Base-by-base conservation (phyloP, 2,888 invertebrate genomes). In the Petrophora chlorosata region DNA sequence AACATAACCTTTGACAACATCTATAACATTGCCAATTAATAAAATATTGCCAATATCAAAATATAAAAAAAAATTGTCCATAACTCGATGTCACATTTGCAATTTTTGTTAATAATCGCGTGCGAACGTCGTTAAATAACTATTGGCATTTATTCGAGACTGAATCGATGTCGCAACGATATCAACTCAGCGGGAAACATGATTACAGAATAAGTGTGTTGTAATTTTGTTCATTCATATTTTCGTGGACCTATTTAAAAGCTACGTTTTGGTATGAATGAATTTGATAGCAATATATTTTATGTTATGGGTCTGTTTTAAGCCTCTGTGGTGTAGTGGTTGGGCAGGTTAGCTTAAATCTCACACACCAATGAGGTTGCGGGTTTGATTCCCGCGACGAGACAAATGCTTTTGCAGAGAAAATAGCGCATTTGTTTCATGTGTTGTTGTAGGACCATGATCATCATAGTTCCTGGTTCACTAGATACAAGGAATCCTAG, bases 91-190 rank as follows among this genome's bases (percentile, higher is more conserved):
- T 8, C 36, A 10, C 25, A 25, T 29, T 38, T 23, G 12, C 30
- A 36, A 51, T 33, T 33, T 49, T 54, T 54, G n/a, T 57, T 42
- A 42, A 45, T 47, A 52, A 58, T 40, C 8, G 25, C 4, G 22
- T 3, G 63, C 59, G 59, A 36, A 54, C 47, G 51, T 28, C 22
- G 66, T 80, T 79, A 74, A 76, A 77, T 76, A 80, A 76, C 76
- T 63, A 75, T 78, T 82, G 82, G 77, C 82, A 83, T 83, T 81
- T 79, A 68, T 73, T 67, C 61, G 54, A 64, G 70, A 59, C 40
- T 32, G 44, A 56, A 35, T 53, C 35, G 33, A 49, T 67, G 65
- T 65, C 49, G 70, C 56, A 70, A 73, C 56, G 41, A 41, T 61
- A 53, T 60, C 57, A 57, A 59, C 65, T 47, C 42, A 41, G 42